Conservation (phyloP, 2,797 vertebrate genomes). For the Smutsia gigantea region DNA sequence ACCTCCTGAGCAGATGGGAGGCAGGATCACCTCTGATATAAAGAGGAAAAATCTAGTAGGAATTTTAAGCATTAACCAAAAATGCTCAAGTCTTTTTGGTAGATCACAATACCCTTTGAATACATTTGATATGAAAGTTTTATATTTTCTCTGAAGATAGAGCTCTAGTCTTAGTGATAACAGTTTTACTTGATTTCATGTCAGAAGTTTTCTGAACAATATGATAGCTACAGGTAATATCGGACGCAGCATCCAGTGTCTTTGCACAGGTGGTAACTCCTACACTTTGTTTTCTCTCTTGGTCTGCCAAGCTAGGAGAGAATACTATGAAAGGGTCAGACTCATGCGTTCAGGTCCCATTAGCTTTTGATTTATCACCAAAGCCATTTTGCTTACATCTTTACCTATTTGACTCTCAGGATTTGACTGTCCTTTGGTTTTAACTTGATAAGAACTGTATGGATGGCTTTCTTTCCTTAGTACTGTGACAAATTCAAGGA, state of each 20-base stretch:
- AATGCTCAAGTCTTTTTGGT: not conserved
- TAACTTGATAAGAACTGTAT: not conserved
- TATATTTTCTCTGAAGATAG: not conserved
- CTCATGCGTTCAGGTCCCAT: not conserved
- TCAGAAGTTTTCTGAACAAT: not conserved
- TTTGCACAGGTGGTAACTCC: not conserved
- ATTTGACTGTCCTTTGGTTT: constrained; percentile 28
- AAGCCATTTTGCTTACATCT: not conserved
- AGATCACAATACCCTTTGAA: not conserved
- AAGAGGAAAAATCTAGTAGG: not conserved
- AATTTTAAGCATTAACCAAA: not conserved
- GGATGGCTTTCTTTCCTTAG: not conserved
- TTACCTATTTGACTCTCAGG: not conserved
- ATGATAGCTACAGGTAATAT: not conserved
- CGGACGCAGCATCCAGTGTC: not conserved
- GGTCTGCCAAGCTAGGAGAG: not conserved
- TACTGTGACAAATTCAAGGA: not conserved
- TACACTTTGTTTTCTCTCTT: not conserved
- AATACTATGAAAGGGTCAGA: not conserved
- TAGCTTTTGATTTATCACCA: constrained; percentile 30
- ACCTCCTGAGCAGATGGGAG: not conserved
- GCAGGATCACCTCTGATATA: not conserved
- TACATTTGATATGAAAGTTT: not conserved
- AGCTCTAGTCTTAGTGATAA: not conserved
- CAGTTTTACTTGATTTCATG: not conserved